Conservation (phyloP, 2,797 vertebrate species). For the Todus mexicanus region DNA sequence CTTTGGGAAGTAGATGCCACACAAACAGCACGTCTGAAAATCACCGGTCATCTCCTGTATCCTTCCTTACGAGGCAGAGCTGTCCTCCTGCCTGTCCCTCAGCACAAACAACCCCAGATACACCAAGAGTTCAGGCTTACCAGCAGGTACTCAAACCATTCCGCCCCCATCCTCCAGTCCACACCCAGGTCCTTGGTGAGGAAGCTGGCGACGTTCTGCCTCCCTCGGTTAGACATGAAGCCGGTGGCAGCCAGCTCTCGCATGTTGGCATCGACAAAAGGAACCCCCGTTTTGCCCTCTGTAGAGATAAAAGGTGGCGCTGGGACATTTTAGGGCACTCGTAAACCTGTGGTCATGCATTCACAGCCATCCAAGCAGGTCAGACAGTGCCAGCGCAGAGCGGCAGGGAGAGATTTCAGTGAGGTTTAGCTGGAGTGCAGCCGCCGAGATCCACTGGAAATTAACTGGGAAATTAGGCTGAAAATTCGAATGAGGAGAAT, state of each 20-base stretch:
- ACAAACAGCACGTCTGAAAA: not conserved
- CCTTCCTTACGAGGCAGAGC: not conserved
- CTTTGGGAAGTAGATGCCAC: not conserved
- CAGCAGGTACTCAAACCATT: constrained; percentile 85
- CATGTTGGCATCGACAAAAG: constrained; percentile 88
- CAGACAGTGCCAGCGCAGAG: not conserved
- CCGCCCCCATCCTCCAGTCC: constrained; percentile 87
- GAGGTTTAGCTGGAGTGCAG: not conserved
- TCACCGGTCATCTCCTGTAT: not conserved
- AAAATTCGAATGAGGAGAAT: not conserved
- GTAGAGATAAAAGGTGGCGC: not conserved
- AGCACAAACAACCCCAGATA: not conserved
- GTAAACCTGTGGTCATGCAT: not conserved
- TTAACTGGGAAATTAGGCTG: not conserved
- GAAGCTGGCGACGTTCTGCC: constrained; percentile 86
- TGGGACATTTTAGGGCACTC: not conserved
- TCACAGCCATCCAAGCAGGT: not conserved
- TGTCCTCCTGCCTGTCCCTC: not conserved
- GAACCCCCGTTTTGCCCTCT: constrained; percentile 84
- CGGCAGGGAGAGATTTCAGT: not conserved
- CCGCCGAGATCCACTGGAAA: not conserved
- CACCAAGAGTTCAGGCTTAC: constrained; percentile 47
- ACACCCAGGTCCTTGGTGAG: constrained; percentile 85
- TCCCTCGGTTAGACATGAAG: constrained; percentile 87
- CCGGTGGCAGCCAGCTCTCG: constrained; percentile 80